A percentile compares a stretch with the other conserved stretches of the same genome.
phyloP scores from a whole-genome alignment of 2,113 vertebrate genomes.

The Siphamia tubifer region DNA sequence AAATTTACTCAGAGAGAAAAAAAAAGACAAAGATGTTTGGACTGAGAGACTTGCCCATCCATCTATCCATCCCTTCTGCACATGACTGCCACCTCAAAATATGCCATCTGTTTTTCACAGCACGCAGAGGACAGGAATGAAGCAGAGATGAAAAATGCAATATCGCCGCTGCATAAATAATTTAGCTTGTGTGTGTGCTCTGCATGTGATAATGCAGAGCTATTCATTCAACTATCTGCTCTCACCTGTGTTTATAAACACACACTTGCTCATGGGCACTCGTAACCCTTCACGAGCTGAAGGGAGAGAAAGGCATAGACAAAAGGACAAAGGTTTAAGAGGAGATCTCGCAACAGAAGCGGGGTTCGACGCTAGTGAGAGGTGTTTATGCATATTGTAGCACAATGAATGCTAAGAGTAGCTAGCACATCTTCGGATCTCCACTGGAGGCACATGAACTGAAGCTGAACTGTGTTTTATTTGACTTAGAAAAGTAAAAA shows the following conservation, averaged over 20 bases:
- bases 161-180: slow-evolving; percentile 70
- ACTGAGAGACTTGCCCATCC: slow-evolving; percentile 7
- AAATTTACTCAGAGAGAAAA: neutral
- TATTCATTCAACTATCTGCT: slow-evolving; percentile 15
- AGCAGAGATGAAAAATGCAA: slow-evolving; percentile 45
- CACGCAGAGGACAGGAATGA: slow-evolving; percentile 35
- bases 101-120: slow-evolving; percentile 67
- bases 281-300: neutral
- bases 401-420: slow-evolving; percentile 31
- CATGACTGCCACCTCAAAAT: slow-evolving; percentile 60
- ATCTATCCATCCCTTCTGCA: slow-evolving; percentile 31
- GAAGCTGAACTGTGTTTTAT: slow-evolving; percentile 1
- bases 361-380: neutral
- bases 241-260: slow-evolving; percentile 37
- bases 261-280: neutral
- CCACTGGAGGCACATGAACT: slow-evolving; percentile 2
- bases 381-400: slow-evolving; percentile 28
- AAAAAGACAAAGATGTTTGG: slow-evolving; percentile 13
- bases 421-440: slow-evolving; percentile 8
- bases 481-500: neutral
- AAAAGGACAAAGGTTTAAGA: slow-evolving; percentile 19
- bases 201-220: slow-evolving; percentile 30
- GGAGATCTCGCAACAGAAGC: slow-evolving; percentile 8
- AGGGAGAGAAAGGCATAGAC: slow-evolving; percentile 9
- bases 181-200: slow-evolving; percentile 44